Percentiles rank a stretch among this genome's conserved stretches.
These are phyloP conservation scores for Rhamnusium bicolor DNA, from an alignment of 2,888 invertebrate genomes.

Conservation along the genomic window DNA sequence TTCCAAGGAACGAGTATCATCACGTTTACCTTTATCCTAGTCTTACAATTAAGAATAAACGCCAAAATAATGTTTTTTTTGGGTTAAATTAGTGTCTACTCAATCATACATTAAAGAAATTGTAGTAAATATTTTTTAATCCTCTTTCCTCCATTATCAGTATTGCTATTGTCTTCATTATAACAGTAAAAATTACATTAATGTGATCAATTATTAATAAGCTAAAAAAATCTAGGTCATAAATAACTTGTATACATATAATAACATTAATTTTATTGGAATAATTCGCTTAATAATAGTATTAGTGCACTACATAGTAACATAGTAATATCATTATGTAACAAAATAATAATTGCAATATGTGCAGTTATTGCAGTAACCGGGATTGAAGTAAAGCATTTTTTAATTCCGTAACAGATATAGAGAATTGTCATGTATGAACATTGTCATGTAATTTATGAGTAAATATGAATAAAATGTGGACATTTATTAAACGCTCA, in stretches of 20 bases:
- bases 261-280: neutral
- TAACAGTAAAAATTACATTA: too few relatives aligned
- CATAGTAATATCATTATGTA: neutral
- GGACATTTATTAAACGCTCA: too few relatives aligned
- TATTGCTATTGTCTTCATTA: too few relatives aligned
- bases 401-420: neutral
- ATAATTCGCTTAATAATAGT: conserved; percentile 8
- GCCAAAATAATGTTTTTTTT: too few relatives aligned
- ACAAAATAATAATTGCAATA: neutral
- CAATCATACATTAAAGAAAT: too few relatives aligned
- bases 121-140: too few relatives aligned
- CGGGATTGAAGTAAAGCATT: neutral
- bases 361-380: neutral
- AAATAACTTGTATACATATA: neutral
- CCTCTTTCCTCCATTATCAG: too few relatives aligned
- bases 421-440: neutral
- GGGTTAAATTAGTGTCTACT: too few relatives aligned
- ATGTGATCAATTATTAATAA: neutral
- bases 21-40: too few relatives aligned
- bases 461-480: neutral
- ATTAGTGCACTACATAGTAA: neutral
- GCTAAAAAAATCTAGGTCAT: neutral
- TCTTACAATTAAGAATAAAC: too few relatives aligned
- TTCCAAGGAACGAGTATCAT: too few relatives aligned
- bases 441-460: neutral